phyloP scores from a whole-genome alignment of 2,797 vertebrate genomes.

The Kryptolebias ocellatus region DNA sequence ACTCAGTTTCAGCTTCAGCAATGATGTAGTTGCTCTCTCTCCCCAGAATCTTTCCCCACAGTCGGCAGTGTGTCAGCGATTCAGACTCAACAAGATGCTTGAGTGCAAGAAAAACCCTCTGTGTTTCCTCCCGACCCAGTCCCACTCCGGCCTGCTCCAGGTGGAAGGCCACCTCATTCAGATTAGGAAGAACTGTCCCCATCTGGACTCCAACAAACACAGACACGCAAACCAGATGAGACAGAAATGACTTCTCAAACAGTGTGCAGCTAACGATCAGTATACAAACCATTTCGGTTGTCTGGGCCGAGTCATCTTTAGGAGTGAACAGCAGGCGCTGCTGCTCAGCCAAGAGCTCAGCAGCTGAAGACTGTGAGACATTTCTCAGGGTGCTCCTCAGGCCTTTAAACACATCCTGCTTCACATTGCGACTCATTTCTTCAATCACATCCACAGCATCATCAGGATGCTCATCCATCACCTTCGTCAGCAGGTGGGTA shows the following conservation, averaged over 20 bases:
- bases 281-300: slow-evolving; percentile 67
- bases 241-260: neutral
- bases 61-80: slow-evolving; percentile 84
- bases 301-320: slow-evolving; percentile 61
- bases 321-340: slow-evolving; percentile 82
- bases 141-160: slow-evolving; percentile 91
- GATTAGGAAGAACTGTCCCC: slow-evolving; percentile 83
- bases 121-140: slow-evolving; percentile 87
- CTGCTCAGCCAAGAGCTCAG: slow-evolving; percentile 83
- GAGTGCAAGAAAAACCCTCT: slow-evolving; percentile 88
- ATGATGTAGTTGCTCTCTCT: slow-evolving; percentile 87
- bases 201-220: slow-evolving; percentile 62
- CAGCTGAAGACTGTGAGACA: slow-evolving; percentile 63
- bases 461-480: slow-evolving; percentile 88
- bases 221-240: neutral
- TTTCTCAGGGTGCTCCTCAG: slow-evolving; percentile 83
- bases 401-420: slow-evolving; percentile 79
- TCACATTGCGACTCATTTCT: slow-evolving; percentile 88
- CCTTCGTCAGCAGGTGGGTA: slow-evolving; percentile 82
- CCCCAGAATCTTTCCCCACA: slow-evolving; percentile 96
- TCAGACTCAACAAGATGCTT: slow-evolving; percentile 85
- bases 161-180: slow-evolving; percentile 89
- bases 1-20: slow-evolving; percentile 88
- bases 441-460: slow-evolving; percentile 90
- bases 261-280: neutral